Percentiles rank a stretch among this genome's conserved stretches.
Conservation (phyloP, 2,113 vertebrate species). For the Pangasianodon hypophthalmus region DNA sequence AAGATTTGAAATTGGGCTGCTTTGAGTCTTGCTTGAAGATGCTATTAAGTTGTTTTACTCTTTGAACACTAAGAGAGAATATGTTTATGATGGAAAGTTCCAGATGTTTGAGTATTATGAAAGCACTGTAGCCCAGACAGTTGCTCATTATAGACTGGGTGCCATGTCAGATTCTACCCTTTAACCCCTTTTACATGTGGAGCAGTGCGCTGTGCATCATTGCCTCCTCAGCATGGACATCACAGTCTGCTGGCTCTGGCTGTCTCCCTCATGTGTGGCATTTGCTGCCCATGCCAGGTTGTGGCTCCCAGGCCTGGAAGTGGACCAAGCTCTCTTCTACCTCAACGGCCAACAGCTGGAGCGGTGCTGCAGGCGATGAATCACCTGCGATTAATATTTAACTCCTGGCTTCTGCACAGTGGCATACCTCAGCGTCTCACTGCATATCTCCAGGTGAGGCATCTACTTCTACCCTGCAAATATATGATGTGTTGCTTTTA, state of each 20-base stretch:
- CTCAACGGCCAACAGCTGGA: conserved; percentile 73
- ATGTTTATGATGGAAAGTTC: conserved; percentile 9
- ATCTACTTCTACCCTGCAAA: conserved; percentile 55
- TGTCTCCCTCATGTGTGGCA: conserved; percentile 60
- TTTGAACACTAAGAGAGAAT: not conserved
- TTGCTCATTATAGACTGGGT: conserved; percentile 21
- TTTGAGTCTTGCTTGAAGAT: not conserved
- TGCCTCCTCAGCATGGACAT: conserved; percentile 47
- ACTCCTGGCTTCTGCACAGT: conserved; percentile 73
- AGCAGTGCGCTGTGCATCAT: conserved; percentile 50
- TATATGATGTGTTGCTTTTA: conserved; percentile 52
- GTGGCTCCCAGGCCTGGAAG: conserved; percentile 72
- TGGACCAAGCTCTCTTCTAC: conserved; percentile 67
- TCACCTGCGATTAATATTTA: conserved; percentile 80
- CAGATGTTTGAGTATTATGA: conserved; percentile 7
- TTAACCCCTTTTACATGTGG: conserved; percentile 7
- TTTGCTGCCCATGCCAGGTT: conserved; percentile 67
- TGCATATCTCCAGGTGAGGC: conserved; percentile 60
- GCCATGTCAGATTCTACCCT: conserved; percentile 21
- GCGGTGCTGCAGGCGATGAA: conserved; percentile 73
- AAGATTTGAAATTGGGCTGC: not conserved
- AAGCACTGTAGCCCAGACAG: not conserved
- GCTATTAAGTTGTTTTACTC: not conserved
- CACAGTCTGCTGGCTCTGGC: conserved; percentile 52
- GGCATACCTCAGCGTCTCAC: conserved; percentile 29